phyloP scores from a whole-genome alignment of 2,797 vertebrate species.

The Anisognathus igniventris region DNA sequence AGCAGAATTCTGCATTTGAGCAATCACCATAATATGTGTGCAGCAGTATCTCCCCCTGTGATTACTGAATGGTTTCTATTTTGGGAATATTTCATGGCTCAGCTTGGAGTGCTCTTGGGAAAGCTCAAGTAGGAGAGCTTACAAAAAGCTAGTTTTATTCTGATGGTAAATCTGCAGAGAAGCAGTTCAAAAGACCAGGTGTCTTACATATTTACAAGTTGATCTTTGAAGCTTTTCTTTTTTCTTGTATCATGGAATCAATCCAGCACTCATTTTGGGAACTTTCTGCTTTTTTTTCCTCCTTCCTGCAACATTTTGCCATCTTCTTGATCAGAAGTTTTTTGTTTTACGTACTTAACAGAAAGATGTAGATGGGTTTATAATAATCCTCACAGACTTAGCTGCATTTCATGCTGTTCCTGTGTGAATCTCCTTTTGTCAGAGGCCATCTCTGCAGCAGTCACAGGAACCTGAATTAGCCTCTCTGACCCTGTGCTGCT shows the following conservation, averaged over 20 bases:
- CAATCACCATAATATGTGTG: background rate
- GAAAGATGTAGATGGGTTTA: background rate
- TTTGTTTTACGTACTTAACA: background rate
- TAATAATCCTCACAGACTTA: background rate
- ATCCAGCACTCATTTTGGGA: background rate
- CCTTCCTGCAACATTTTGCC: background rate
- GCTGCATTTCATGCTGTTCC: background rate
- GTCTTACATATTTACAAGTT: background rate
- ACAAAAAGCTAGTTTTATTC: background rate
- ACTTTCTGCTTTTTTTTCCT: background rate
- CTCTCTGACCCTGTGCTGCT: background rate
- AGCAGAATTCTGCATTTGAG: background rate
- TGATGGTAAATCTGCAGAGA: background rate
- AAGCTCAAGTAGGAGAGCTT: background rate
- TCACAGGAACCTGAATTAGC: background rate
- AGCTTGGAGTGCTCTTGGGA: conserved; percentile 22
- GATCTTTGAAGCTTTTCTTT: background rate
- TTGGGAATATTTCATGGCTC: conserved; percentile 12
- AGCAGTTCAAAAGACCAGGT: conserved; percentile 23
- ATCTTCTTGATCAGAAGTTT: background rate
- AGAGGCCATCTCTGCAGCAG: background rate
- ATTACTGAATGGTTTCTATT: conserved; percentile 41
- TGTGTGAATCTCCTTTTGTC: background rate
- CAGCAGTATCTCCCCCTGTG: background rate
- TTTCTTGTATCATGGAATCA: background rate